A percentile compares a stretch with the other conserved stretches of the same genome.
These are phyloP conservation scores for Lepus townsendii DNA, from an alignment of 2,797 vertebrate genomes.

Conservation along the genomic window DNA sequence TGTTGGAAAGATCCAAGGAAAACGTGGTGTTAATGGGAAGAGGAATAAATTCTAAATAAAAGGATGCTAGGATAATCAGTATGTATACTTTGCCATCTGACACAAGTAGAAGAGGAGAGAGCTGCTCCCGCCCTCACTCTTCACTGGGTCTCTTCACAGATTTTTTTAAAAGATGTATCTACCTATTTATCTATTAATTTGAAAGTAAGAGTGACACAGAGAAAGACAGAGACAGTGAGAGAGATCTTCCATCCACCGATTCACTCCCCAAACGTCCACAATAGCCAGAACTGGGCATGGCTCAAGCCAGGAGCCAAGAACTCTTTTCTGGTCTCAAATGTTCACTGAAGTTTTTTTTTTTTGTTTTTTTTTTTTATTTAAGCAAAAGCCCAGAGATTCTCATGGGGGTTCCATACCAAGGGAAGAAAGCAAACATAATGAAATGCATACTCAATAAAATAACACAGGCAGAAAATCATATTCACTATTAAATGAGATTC, in stretches of 20 bases:
- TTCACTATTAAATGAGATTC: neutral
- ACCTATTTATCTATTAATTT: too few relatives aligned
- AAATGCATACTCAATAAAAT: slow-evolving; percentile 40
- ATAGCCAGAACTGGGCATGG: too few relatives aligned
- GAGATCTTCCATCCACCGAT: too few relatives aligned
- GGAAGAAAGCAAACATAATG: slow-evolving; percentile 18
- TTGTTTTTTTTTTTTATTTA: neutral
- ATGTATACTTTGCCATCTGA: slow-evolving; percentile 56
- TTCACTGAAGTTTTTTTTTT: neutral
- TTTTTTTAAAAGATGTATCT: too few relatives aligned
- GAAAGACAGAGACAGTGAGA: too few relatives aligned
- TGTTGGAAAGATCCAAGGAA: slow-evolving; percentile 72
- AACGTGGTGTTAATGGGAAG: slow-evolving; percentile 53
- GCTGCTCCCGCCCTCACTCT: slow-evolving; percentile 24
- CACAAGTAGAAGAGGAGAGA: slow-evolving; percentile 4
- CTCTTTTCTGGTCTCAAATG: too few relatives aligned
- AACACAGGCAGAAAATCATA: neutral
- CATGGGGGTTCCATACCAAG: neutral
- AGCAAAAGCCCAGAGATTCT: slow-evolving; percentile 37
- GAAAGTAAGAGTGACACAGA: too few relatives aligned
- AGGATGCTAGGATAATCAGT: slow-evolving; percentile 58
- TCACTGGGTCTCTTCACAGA: slow-evolving; percentile 13
- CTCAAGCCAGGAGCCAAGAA: too few relatives aligned
- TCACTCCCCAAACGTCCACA: too few relatives aligned
- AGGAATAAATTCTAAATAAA: slow-evolving; percentile 79